These are phyloP conservation scores for Polymixis flavicincta DNA, from an alignment of 2,888 invertebrate genomes.

Conservation along the genomic window DNA sequence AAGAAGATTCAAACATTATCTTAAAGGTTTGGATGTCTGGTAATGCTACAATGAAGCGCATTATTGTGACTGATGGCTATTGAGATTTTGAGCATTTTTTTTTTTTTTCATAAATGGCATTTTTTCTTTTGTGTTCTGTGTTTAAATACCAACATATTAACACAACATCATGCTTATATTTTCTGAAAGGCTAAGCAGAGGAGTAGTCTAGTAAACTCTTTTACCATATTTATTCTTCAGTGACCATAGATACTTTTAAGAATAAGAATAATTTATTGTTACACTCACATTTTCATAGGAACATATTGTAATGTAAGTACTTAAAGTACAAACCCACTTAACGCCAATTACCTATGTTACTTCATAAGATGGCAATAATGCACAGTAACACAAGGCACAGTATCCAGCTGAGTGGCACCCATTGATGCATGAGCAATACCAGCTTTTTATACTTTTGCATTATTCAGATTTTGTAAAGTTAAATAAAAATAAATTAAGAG, in stretches of 20 bases:
- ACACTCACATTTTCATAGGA: no score
- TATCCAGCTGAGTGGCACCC: neutral
- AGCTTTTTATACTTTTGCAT: neutral
- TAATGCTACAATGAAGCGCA: neutral
- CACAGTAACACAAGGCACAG: neutral
- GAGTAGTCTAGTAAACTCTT: neutral
- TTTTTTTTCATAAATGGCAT: neutral
- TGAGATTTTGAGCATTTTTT: neutral
- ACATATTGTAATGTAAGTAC: neutral
- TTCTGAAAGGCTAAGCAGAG: neutral
- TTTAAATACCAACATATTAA: neutral
- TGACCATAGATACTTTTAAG: no score
- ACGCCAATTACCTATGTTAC: neutral
- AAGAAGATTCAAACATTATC: neutral
- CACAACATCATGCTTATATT: neutral
- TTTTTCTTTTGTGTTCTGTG: neutral
- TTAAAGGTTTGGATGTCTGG: neutral
- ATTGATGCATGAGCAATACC: neutral
- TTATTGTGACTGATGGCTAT: neutral
- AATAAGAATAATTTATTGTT: no score
- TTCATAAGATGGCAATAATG: neutral
- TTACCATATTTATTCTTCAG: no score
- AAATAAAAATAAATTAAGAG: neutral
- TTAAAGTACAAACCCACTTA: neutral
- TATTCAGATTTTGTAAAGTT: neutral